Percentiles rank a stretch among this genome's conserved stretches.
Evolutionary conservation across 2,113 vertebrate genomes (phyloP).

Genomic region (Nipponia nippon): DNA sequence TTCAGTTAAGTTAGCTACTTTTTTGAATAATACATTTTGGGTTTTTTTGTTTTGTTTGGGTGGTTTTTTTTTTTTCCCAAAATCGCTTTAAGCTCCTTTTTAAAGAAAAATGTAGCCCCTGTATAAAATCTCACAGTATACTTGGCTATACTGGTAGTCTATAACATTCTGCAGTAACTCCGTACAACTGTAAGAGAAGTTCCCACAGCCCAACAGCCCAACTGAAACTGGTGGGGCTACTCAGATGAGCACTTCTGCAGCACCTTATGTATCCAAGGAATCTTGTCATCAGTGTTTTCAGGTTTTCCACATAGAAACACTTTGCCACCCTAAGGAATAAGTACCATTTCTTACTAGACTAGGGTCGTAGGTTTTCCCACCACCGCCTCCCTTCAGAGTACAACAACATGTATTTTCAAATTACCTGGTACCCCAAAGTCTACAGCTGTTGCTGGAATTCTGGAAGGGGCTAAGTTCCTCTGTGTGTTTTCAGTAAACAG

Average conservation of each 20-base stretch:
- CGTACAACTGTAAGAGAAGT: fast-evolving
- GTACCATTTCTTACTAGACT: neutral
- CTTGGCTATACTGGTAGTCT: neutral
- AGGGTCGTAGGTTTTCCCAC: neutral
- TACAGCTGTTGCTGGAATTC: neutral
- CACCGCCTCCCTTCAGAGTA: neutral
- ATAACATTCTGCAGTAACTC: neutral
- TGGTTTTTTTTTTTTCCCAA: neutral
- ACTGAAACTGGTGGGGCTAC: neutral
- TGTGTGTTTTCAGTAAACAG: neutral
- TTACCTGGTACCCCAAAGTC: neutral
- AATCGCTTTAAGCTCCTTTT: neutral
- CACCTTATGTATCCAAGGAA: neutral
- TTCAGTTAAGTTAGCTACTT: neutral
- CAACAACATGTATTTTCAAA: neutral
- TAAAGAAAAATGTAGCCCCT: neutral
- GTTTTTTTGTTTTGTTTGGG: neutral
- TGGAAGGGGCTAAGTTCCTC: neutral
- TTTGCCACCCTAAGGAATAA: neutral
- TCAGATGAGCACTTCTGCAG: fast-evolving
- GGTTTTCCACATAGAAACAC: neutral
- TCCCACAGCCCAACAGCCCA: neutral
- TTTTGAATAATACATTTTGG: neutral
- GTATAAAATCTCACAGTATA: neutral
- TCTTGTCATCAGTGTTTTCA: neutral